Evolutionary conservation across 2,888 invertebrate genomes (phyloP).

Genomic region (Caenorhabditis zanzibari): DNA sequence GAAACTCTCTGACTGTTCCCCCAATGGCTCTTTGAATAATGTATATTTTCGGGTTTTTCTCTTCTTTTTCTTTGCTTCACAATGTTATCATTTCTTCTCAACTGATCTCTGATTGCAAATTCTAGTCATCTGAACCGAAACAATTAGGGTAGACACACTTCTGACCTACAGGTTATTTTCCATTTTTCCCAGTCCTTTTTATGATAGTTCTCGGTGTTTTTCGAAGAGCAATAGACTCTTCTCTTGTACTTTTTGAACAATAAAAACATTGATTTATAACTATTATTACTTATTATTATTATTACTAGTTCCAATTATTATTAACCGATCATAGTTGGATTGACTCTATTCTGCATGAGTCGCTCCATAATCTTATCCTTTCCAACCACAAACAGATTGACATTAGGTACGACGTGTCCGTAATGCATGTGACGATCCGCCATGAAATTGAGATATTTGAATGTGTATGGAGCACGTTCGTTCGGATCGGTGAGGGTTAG

Average conservation of each 20-base stretch:
- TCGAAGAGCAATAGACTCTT: slow-evolving; percentile 34
- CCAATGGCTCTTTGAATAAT: slow-evolving; percentile 60
- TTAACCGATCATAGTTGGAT: slow-evolving; percentile 79
- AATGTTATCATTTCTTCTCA: slow-evolving; percentile 39
- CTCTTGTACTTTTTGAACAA: slow-evolving; percentile 16
- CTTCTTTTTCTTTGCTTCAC: background rate
- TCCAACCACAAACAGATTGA: slow-evolving; percentile 76
- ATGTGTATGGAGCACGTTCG: slow-evolving; percentile 78
- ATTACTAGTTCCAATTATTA: background rate
- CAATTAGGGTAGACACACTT: slow-evolving; percentile 55
- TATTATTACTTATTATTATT: slow-evolving; percentile 32
- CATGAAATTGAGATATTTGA: slow-evolving; percentile 81
- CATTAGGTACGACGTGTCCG: slow-evolving; percentile 77
- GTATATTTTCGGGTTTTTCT: slow-evolving; percentile 6
- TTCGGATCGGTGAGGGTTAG: slow-evolving; percentile 78
- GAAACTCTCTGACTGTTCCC: slow-evolving; percentile 60
- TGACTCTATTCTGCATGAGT: slow-evolving; percentile 75
- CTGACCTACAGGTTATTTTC: slow-evolving; percentile 48
- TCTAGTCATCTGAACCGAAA: slow-evolving; percentile 46
- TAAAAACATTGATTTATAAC: slow-evolving; percentile 15
- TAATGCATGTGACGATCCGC: slow-evolving; percentile 79
- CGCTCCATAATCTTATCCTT: slow-evolving; percentile 79
- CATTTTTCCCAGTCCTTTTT: slow-evolving; percentile 23
- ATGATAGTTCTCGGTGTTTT: slow-evolving; percentile 53
- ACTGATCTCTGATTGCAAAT: slow-evolving; percentile 29